These are phyloP conservation scores for Baronia brevicornis DNA, from an alignment of 2,888 invertebrate genomes.

Conservation along the genomic window DNA sequence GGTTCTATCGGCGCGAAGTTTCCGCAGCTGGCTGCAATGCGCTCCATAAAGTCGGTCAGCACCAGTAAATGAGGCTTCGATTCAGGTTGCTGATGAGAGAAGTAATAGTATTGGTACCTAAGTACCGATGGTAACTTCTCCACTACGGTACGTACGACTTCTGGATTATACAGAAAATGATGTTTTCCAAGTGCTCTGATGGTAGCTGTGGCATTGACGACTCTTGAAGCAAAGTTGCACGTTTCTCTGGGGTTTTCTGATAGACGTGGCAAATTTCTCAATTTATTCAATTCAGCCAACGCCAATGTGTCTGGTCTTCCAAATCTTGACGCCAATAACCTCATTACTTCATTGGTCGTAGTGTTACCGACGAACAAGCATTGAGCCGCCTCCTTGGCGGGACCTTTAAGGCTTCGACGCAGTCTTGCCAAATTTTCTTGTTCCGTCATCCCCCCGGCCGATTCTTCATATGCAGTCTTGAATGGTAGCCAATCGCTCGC, in stretches of 20 bases:
- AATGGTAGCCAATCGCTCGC: too few species aligned
- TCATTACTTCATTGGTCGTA: conserved; percentile 13
- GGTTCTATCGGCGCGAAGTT: too few species aligned
- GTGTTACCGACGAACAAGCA: conserved; percentile 19
- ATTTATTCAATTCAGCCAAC: not conserved
- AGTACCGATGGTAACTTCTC: not conserved
- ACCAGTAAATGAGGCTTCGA: too few species aligned
- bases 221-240: not conserved
- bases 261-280: too few species aligned
- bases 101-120: too few species aligned
- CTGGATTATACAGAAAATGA: too few species aligned
- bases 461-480: too few species aligned
- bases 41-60: too few species aligned
- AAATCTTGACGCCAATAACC: conserved; percentile 12
- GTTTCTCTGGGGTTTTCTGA: not conserved
- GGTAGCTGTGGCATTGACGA: not conserved
- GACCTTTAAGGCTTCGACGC: conserved; percentile 17
- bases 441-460: too few species aligned
- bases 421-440: conserved; percentile 20
- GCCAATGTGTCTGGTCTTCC: conserved; percentile 14
- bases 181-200: not conserved
- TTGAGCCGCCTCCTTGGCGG: conserved; percentile 21
- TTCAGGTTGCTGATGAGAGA: too few species aligned
- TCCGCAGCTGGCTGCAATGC: too few species aligned
- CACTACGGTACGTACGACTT: too few species aligned